Base-by-base conservation (phyloP, 2,113 vertebrate species). In the Rynchops niger region DNA sequence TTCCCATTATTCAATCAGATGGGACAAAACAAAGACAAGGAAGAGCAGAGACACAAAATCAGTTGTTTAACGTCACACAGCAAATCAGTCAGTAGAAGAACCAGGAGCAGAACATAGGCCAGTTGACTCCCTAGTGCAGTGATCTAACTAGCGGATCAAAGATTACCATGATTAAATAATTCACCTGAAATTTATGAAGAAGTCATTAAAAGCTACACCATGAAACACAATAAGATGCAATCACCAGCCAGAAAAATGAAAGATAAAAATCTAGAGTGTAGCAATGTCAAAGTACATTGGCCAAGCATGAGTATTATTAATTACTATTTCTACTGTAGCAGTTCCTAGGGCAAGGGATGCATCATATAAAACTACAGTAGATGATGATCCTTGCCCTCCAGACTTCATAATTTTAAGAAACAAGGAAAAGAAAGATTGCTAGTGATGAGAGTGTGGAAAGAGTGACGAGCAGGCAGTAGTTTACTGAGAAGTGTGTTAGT, bases 161-260 rank as follows among this genome's bases (percentile, higher is more conserved):
- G 81, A 95, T 79, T 89, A 89, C 38, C 53, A 42, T 1, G 13
- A 91, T 77, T 89, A 93, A 86, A 86, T 85, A 87, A 95, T 85
- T 73, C 73, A 70, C 22, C 49, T 61, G 36, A 94, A 82, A 95
- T 87, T 90, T 87, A 91, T 89, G 71, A 94, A 89, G 81, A 94
- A 95, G 49, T 29, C 78, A 85, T 95, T 95, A 87, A 95, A 94
- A 91, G 74, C 94, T 95, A 87, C 62, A 95, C 77, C 45, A 88
- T 95, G 95, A 94, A 95, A 93, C 80, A 89, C 56, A 94, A 95
- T 91, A 84, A 77, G 62, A 94, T 93, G 80, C n/a, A 95, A 77
- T 79, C 80, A 85, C 36, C 89, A 94, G 88, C 43, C 62, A 81
- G 82, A 94, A 95, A 93, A 93, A 91, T 58, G 66, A 82, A 86